Percentiles rank a stretch among this genome's conserved stretches.
Evolutionary conservation across 1,140 invertebrate genomes (phyloP).

Genomic region (Lepidurus packardi): DNA sequence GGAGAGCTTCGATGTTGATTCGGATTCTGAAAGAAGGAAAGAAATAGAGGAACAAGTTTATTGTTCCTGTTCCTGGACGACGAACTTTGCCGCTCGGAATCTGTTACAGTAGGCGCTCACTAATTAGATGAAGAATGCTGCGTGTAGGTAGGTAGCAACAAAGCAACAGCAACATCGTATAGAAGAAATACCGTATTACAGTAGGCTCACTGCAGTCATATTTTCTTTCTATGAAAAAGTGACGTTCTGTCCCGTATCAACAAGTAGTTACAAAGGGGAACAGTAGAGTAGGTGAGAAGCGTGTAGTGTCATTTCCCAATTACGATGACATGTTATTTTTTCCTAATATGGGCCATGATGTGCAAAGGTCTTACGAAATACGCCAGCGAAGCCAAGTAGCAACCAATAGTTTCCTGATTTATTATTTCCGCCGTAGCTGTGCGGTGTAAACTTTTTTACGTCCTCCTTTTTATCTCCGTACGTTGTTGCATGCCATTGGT

Average conservation of each 20-base stretch:
- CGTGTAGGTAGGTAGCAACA: background rate
- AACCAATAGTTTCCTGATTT: background rate
- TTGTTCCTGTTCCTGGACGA: background rate
- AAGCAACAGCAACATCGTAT: background rate
- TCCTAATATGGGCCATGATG: background rate
- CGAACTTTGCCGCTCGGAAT: background rate
- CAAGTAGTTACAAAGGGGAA: background rate
- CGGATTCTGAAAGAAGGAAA: background rate
- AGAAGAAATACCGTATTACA: background rate
- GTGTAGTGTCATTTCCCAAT: background rate
- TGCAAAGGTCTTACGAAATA: background rate
- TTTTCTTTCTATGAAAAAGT: background rate
- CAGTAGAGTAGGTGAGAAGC: background rate
- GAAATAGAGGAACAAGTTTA: background rate
- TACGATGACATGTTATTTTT: background rate
- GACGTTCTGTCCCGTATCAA: background rate
- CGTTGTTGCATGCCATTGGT: constrained; percentile 4
- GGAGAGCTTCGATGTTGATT: background rate
- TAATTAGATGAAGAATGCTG: constrained; percentile 6
- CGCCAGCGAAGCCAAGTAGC: background rate
- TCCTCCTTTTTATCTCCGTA: background rate
- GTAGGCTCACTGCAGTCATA: background rate
- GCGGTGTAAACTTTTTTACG: background rate
- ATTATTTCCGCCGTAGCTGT: background rate
- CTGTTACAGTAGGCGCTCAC: background rate